Evolutionary conservation across 2,888 invertebrate genomes (phyloP).

Genomic region (Byasa hedistus): DNA sequence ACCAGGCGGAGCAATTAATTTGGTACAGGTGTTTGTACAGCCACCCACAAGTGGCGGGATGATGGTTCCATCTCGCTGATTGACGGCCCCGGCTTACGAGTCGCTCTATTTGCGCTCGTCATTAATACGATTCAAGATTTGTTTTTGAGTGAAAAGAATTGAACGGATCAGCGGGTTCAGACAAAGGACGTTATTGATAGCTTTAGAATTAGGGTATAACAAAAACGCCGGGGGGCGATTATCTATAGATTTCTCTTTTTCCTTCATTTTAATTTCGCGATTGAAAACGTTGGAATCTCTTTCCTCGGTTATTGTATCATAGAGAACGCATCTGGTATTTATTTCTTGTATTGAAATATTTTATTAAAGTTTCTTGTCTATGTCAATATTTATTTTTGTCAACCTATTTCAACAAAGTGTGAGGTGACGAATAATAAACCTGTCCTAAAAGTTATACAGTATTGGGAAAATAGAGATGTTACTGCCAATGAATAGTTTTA

Average conservation of each 20-base stretch:
- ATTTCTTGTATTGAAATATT: background rate
- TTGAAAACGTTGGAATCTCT: background rate
- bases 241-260: slow-evolving; percentile 19
- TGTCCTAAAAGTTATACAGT: too few species aligned
- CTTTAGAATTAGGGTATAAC: slow-evolving; percentile 28
- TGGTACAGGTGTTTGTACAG: slow-evolving; percentile 39
- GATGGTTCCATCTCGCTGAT: slow-evolving; percentile 33
- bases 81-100: slow-evolving; percentile 37
- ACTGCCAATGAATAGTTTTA: background rate
- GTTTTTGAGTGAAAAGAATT: slow-evolving; percentile 29
- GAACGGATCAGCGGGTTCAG: slow-evolving; percentile 28
- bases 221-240: slow-evolving; percentile 27
- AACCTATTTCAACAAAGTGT: too few species aligned
- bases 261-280: slow-evolving; percentile 17
- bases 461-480: background rate
- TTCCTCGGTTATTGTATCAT: slow-evolving; percentile 1
- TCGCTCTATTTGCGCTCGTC: slow-evolving; percentile 29
- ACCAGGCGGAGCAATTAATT: slow-evolving; percentile 44
- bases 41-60: slow-evolving; percentile 29
- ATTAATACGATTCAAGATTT: slow-evolving; percentile 31
- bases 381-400: too few species aligned
- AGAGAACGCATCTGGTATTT: slow-evolving; percentile 5
- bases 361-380: too few species aligned
- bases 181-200: slow-evolving; percentile 30
- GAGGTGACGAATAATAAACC: too few species aligned